Percentiles rank a stretch among this genome's conserved stretches.
phyloP scores from a whole-genome alignment of 1,140 invertebrate genomes.

The Bombus balteatus region DNA sequence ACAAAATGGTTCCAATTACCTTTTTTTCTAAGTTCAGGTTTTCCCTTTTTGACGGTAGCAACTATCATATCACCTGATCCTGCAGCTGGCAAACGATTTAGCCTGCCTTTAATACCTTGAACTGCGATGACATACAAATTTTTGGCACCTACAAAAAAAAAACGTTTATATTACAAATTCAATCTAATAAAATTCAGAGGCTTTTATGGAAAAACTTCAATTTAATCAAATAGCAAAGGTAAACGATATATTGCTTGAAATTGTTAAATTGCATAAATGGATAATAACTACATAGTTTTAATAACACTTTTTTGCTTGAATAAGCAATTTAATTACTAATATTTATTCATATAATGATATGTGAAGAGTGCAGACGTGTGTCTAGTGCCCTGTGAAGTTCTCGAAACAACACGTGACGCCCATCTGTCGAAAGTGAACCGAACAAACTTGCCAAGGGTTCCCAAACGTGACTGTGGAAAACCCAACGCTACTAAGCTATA shows the following conservation, averaged over 20 bases:
- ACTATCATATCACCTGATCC: constrained; percentile 99
- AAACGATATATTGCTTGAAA: too few species aligned
- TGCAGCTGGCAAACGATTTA: constrained; percentile 98
- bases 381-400: too few species aligned
- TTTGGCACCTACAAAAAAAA: constrained; percentile 92
- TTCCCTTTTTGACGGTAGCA: constrained; percentile 99
- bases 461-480: too few species aligned
- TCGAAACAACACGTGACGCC: too few species aligned
- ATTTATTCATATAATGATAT: neutral
- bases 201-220: neutral
- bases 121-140: constrained; percentile 99
- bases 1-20: constrained; percentile 83
- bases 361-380: too few species aligned
- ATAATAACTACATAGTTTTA: too few species aligned
- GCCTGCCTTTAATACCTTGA: constrained; percentile 97
- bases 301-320: neutral
- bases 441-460: too few species aligned
- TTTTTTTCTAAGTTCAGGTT: constrained; percentile 99
- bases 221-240: neutral
- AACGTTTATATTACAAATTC: neutral
- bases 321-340: neutral
- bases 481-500: too few species aligned
- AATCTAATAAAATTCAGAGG: neutral
- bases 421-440: too few species aligned
- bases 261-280: neutral